Base-by-base conservation (phyloP, 2,113 vertebrate species). In the Odontesthes bonariensis region DNA sequence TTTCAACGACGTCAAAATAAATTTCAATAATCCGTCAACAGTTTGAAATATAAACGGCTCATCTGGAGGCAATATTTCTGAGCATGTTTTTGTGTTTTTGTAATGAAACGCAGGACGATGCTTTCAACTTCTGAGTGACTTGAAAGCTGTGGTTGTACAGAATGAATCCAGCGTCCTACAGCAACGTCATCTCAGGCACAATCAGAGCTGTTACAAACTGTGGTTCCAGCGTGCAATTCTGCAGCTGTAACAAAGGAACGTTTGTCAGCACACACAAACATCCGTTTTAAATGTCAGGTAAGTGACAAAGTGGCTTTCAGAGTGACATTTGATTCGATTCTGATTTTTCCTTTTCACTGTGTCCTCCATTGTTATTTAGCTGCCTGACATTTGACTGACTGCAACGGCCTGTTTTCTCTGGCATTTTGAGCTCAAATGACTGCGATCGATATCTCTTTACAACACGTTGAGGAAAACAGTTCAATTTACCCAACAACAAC, bases 301-400 rank as follows among this genome's bases (percentile, higher is more conserved):
- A 52, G 57, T 60, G 47, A 74, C 74, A 53, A 6, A 35, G 68
- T 14, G 20, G 53, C 52, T 72, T 79, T 81, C 69, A 75, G 52
- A 57, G 54, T 73, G 84, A 86, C 82, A 84, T 88, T 91, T 88
- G 32, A 54, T 46, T 38, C 31, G 12, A 3, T 27, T 71, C 47
- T 22, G 52, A 55, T 51, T 66, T 87, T 74, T 62, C 10, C 32
- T 53, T 63, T 53, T 64, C 74, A 59, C 33, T 0, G 5, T 42
- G 32, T 66, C 60, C 77, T 59, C 66, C 32, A 38, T 35, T 60
- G 40, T 77, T 59, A 73, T 84, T 86, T 68, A 42, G 65, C 56
- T 56, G 7, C 11, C 38, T 69, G 85, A 77, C 75, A 68, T 73
- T 66, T 75, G 75, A 79, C 77, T 66, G 57, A 27, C 23, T 5